These are phyloP conservation scores for Perca fluviatilis DNA, from an alignment of 2,113 vertebrate genomes.

Conservation along the genomic window DNA sequence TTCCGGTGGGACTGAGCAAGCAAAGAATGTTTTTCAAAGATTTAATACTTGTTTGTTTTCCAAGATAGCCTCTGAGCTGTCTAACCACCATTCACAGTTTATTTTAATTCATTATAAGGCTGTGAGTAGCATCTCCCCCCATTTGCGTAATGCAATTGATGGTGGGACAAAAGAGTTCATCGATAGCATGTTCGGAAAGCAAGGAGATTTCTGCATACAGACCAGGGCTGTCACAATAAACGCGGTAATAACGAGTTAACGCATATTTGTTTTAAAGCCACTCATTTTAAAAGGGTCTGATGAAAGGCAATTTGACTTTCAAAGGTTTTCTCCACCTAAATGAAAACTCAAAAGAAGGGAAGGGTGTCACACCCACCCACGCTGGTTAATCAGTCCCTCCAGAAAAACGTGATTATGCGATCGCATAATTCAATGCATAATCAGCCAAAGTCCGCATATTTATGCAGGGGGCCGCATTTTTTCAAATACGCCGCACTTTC, in stretches of 20 bases:
- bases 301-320: too few relatives aligned
- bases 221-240: background rate
- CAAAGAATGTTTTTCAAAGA: background rate
- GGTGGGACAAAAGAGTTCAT: background rate
- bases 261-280: too few relatives aligned
- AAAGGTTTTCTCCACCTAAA: background rate
- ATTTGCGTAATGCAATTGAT: background rate
- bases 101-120: background rate
- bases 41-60: constrained; percentile 12
- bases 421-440: too few relatives aligned
- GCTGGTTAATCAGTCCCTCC: background rate
- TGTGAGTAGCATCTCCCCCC: background rate
- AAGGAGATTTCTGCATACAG: background rate
- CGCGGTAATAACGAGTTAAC: too few relatives aligned
- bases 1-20: background rate
- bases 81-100: background rate
- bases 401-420: too few relatives aligned
- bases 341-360: constrained; percentile 1
- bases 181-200: background rate
- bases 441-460: too few relatives aligned
- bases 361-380: background rate
- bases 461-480: too few relatives aligned
- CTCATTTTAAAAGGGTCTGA: too few relatives aligned
- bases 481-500: too few relatives aligned
- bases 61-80: background rate